Percentiles rank a stretch among this genome's conserved stretches.
phyloP scores from a whole-genome alignment of 1,140 invertebrate genomes.

The Sycophila sp. region DNA sequence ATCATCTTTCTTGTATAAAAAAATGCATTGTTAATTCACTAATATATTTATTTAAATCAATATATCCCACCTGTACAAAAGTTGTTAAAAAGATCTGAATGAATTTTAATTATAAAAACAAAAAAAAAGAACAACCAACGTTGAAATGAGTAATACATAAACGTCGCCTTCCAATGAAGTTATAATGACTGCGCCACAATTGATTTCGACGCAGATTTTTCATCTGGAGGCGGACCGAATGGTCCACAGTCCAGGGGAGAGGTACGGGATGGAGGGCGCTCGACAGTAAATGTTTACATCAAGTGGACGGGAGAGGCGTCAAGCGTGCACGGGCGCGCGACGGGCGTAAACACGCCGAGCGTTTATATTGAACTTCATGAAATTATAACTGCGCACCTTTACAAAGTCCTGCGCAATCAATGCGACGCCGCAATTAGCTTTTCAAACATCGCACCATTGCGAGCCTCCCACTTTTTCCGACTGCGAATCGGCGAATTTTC shows the following conservation, averaged over 20 bases:
- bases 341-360: not conserved
- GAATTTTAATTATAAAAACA: too few relatives aligned
- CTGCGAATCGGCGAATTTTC: not conserved
- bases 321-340: not conserved
- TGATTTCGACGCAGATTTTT: slow-evolving; percentile 21
- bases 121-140: too few relatives aligned
- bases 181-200: slow-evolving; percentile 2
- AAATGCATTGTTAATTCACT: too few relatives aligned
- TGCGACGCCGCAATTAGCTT: slow-evolving; percentile 21
- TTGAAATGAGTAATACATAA: too few relatives aligned
- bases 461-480: not conserved
- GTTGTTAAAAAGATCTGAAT: too few relatives aligned
- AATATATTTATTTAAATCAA: too few relatives aligned
- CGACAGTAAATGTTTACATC: slow-evolving; percentile 25
- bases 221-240: not conserved
- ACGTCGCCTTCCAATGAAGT: too few relatives aligned
- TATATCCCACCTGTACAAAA: too few relatives aligned
- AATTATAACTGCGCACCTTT: slow-evolving; percentile 28
- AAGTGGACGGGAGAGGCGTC: slow-evolving; percentile 11
- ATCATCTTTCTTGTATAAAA: too few relatives aligned
- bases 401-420: slow-evolving; percentile 28
- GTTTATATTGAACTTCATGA: slow-evolving; percentile 25
- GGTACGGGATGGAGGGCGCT: not conserved
- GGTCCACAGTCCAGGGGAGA: too few relatives aligned
- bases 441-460: slow-evolving; percentile 12